Conservation (phyloP, 1,140 invertebrate genomes). For the Centruroides vittatus region DNA sequence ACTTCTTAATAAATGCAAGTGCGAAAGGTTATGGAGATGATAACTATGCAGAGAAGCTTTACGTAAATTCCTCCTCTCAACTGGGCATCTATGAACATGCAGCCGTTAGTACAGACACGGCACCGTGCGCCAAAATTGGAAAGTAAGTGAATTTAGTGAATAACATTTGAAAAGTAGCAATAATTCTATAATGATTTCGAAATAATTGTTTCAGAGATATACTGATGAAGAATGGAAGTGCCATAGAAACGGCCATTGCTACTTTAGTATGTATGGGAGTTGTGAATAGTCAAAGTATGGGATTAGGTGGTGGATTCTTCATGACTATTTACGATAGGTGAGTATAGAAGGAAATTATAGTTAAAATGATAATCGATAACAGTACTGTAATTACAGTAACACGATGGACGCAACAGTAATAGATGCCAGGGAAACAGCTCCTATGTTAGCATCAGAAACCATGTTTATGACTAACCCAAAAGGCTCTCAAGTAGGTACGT, state of each 20-base stretch:
- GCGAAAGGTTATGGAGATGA: no score
- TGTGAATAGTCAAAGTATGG: constrained; percentile 35
- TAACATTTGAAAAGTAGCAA: not conserved
- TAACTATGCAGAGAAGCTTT: no score
- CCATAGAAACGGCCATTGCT: constrained; percentile 39
- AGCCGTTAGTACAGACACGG: no score
- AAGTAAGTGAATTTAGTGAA: not conserved
- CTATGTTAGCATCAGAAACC: constrained; percentile 21
- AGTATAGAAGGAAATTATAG: not conserved
- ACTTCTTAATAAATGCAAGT: no score
- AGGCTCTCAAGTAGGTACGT: constrained; percentile 6
- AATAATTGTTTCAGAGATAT: constrained; percentile 23
- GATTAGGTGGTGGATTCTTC: constrained; percentile 40
- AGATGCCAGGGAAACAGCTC: constrained; percentile 32
- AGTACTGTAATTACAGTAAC: not conserved
- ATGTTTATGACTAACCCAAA: constrained; percentile 20
- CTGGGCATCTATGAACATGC: no score
- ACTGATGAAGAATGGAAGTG: constrained; percentile 34
- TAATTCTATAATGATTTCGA: no score
- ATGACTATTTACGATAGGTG: constrained; percentile 35
- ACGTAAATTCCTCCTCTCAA: no score
- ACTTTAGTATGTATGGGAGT: constrained; percentile 37
- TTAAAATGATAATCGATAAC: no score
- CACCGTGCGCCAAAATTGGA: no score
- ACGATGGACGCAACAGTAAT: constrained; percentile 24